These are phyloP conservation scores for Cetoscarus ocellatus DNA, from an alignment of 2,797 vertebrate species.

Conservation along the genomic window DNA sequence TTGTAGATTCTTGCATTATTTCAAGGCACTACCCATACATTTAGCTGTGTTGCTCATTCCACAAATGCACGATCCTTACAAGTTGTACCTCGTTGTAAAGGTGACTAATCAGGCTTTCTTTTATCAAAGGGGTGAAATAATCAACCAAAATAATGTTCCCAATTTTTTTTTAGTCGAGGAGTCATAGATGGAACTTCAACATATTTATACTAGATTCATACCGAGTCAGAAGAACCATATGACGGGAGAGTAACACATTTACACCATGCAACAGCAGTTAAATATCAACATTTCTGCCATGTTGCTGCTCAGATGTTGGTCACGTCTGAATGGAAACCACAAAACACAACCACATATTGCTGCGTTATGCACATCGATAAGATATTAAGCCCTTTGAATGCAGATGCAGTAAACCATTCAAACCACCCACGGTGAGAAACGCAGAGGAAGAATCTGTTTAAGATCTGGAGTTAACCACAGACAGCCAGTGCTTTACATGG, in stretches of 20 bases:
- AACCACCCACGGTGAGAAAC: background rate
- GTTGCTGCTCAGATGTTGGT: background rate
- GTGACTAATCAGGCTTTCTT: too few species aligned
- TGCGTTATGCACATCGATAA: background rate
- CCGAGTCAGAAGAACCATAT: background rate
- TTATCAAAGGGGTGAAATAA: background rate
- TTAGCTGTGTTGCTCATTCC: too few species aligned
- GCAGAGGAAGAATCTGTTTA: background rate
- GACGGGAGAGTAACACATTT: background rate
- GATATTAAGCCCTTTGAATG: background rate
- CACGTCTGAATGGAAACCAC: slow-evolving; percentile 1
- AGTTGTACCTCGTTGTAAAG: too few species aligned
- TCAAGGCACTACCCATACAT: too few species aligned
- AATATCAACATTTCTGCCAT: background rate
- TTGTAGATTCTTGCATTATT: too few species aligned
- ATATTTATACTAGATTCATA: too few species aligned
- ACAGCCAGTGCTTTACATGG: background rate
- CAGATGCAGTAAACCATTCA: background rate
- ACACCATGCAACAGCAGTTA: background rate
- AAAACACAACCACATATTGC: background rate
- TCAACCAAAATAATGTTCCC: too few species aligned
- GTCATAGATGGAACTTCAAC: too few species aligned
- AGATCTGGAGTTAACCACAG: background rate
- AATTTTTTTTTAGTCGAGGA: too few species aligned
- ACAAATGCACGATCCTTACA: too few species aligned